Conservation (phyloP, 2,888 invertebrate species). For the Molorchus minor region DNA sequence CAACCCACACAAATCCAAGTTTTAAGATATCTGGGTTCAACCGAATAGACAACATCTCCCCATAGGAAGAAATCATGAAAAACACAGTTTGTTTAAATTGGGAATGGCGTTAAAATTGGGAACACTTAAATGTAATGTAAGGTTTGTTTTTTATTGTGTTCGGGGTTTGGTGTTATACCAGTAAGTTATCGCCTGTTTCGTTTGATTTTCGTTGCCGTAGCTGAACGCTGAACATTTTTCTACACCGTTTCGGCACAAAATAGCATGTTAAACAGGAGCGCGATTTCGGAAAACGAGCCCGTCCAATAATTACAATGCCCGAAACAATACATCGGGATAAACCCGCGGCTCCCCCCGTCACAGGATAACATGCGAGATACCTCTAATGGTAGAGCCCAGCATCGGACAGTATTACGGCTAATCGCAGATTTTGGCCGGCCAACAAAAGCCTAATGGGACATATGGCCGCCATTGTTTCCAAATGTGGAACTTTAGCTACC, state of each 20-base stretch:
- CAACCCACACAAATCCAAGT: no score
- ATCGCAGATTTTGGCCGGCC: conserved; percentile 44
- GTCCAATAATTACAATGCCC: conserved; percentile 45
- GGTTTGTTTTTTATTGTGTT: no score
- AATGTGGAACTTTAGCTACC: conserved; percentile 48
- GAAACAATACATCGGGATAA: conserved; percentile 52
- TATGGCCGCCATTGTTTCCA: conserved; percentile 53
- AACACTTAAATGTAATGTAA: no score
- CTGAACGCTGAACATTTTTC: no score
- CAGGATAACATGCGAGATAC: conserved; percentile 53
- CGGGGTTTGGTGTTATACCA: no score
- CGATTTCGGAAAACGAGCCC: conserved; percentile 14
- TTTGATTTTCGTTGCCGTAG: no score
- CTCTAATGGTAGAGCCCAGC: conserved; percentile 46
- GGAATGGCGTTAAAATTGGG: no score
- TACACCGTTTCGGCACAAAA: neutral
- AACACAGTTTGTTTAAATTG: no score
- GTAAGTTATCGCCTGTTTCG: no score
- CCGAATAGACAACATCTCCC: no score
- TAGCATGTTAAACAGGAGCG: neutral
- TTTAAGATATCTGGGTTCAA: no score
- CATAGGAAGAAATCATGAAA: no score
- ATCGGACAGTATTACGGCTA: conserved; percentile 45
- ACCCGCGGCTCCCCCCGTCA: conserved; percentile 47
- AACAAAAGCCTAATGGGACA: conserved; percentile 54